Conservation (phyloP, 2,888 invertebrate genomes). For the Agrochola macilenta region DNA sequence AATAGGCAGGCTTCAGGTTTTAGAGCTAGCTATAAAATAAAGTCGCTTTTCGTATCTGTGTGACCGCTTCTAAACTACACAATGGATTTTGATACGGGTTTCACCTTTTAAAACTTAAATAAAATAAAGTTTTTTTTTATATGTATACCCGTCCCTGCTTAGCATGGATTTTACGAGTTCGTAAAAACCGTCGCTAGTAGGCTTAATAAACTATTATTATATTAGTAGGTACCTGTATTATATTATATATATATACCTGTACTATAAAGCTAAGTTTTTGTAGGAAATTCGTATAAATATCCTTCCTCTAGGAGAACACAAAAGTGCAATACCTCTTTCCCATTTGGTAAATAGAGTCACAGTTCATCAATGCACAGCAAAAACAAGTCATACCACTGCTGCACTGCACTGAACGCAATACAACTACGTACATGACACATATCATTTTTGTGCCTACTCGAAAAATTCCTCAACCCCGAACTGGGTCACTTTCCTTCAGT, state of each 20-base stretch:
- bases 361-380: background rate
- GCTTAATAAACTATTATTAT: no score
- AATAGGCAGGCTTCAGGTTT: background rate
- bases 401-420: background rate
- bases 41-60: background rate
- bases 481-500: conserved; percentile 33
- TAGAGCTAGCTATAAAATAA: background rate
- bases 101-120: background rate
- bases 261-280: no score
- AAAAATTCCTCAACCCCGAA: conserved; percentile 27
- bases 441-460: background rate
- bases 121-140: no score
- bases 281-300: no score
- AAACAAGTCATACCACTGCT: background rate
- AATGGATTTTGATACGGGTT: background rate
- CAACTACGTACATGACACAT: background rate
- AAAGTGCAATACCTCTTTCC: background rate
- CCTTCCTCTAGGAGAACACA: background rate
- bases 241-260: no score
- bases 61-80: background rate
- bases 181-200: no score
- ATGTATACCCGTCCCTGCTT: no score
- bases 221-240: no score
- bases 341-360: background rate
- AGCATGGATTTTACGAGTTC: no score